Base-by-base conservation (phyloP, 2,113 vertebrate genomes). In the Chrysemys picta region DNA sequence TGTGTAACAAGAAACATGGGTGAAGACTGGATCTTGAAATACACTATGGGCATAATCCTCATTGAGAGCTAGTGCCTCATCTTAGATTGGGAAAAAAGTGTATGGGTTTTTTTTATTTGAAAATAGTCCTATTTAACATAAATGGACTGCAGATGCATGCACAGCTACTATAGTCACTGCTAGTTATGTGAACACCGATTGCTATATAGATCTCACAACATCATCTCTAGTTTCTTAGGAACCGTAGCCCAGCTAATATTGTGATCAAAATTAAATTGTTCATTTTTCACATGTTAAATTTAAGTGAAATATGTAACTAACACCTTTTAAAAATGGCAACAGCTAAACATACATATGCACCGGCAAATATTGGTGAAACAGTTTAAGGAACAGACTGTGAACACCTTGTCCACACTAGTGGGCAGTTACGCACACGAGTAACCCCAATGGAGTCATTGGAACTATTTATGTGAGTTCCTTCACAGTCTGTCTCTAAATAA, bases 141-240 rank as follows among this genome's bases (percentile, higher is more conserved):
- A 1, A 1, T 75, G 25, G 88, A 25, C 10, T n/a, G 8, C 25
- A 94, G 81, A 90, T 85, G 2, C 47, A 83, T 79, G 19, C 47
- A 52, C 3, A 80, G 57, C 35, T 80, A 53, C 3, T 1, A 57
- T 76, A 79, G 9, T 7, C 76, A 2, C 31, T 13, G 13, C 8
- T 35, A 50, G 5, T 3, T 22, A 31, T 53, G 69, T 5, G 42
- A 19, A 16, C 1, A 1, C 14, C 31, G 29, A 1, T 56, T 95
- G 82, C 83, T 65, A 25, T 12, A 75, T 5, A 82, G 25, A 85
- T 81, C 8, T 52, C 84, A 5, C 5, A 31, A 2, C 52, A 45
- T n/a, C 5, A 50, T 6, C 1, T 0, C 3, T 75, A 17, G 19
- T n/a, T 0, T 85, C 35, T 85, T 1, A 1, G 31, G 12, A 35